Base-by-base conservation (phyloP, 2,113 vertebrate genomes). In the Protobothrops flavoviridis region DNA sequence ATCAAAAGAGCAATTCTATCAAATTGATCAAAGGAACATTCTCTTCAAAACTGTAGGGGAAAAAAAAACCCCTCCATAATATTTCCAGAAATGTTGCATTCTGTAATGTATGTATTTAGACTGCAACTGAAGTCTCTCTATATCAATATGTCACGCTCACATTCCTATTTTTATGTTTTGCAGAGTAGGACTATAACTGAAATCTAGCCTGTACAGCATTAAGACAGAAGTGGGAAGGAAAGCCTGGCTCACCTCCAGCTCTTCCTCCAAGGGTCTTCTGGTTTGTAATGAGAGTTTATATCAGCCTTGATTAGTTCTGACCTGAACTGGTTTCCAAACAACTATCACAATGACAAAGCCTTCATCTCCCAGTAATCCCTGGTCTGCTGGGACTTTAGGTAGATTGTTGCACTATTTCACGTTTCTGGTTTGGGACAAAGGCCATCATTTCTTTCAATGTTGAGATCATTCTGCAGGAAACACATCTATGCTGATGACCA, bases 401-500 rank as follows among this genome's bases (percentile, higher is more conserved):
- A 59, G 45, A 50, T 11, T 8, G 0, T 4, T 39, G 81, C 13
- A 86, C 24, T 1, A 39, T 0, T 0, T 81, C 9, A 5, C 0
- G 20, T 87, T 33, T 7, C 4, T 33, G 21, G 64, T 9, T 12
- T 13, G 0, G 0, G 53, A 12, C 15, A 94, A 85, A 81, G 53
- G 81, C 89, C 91, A 87, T 23, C 0, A 0, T 64, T 57, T 13
- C 33, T 12, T 10, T 45, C 7, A 89, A 50, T 1, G 24, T 21
- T 26, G 48, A 85, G 48, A 0, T 74, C 0, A 3, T 88, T 88
- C 87, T 0, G 4, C 90, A 87, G 92, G 50, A 43, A 15, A 64
- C 59, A 94, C n/a, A 92, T 95, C 94, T 96, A 94, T 90, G 96
- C 95, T 91, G 96, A 95, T 96, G 91, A 90, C 50, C 91, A 88